phyloP scores from a whole-genome alignment of 2,888 invertebrate genomes.

The Tenthredo distinguenda region DNA sequence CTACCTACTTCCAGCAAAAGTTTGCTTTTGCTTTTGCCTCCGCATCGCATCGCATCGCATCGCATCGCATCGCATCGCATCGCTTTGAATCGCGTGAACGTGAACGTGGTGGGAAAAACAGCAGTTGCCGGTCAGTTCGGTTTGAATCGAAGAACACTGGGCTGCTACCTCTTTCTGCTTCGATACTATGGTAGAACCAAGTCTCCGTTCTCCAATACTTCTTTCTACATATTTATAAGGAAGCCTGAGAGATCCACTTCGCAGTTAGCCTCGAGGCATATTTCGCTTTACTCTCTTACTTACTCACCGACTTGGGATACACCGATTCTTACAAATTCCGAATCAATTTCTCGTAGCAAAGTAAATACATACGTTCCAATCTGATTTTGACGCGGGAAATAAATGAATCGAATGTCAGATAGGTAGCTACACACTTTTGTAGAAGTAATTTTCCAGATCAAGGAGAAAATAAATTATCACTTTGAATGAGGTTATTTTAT shows the following conservation, averaged over 20 bases:
- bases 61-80: background rate
- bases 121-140: background rate
- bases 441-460: background rate
- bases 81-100: conserved; percentile 13
- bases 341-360: background rate
- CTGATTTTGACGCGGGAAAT: background rate
- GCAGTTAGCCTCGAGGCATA: background rate
- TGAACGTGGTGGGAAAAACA: background rate
- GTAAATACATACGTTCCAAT: background rate
- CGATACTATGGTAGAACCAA: background rate
- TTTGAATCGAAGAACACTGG: background rate
- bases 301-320: background rate
- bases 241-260: background rate
- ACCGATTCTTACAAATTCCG: background rate
- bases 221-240: background rate
- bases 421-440: background rate
- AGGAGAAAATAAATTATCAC: conserved; percentile 26
- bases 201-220: background rate
- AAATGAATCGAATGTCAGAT: background rate
- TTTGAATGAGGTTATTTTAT: background rate
- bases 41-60: conserved; percentile 29
- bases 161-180: background rate
- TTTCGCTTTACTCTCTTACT: background rate
- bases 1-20: conserved; percentile 65
- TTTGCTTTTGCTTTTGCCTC: conserved; percentile 70